phyloP scores from a whole-genome alignment of 1,140 invertebrate genomes.

The Cepaea nemoralis region DNA sequence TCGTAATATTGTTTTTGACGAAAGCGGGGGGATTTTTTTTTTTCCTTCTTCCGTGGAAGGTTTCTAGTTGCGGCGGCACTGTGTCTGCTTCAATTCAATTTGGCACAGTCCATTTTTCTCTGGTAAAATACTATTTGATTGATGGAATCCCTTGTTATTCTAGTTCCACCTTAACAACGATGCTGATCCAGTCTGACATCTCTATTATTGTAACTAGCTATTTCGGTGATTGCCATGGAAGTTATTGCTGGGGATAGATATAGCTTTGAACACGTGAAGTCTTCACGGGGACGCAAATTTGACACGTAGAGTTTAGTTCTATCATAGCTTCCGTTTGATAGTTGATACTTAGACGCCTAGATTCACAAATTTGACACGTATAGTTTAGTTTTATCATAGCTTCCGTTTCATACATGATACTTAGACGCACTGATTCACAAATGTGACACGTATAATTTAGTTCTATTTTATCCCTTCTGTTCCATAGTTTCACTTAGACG shows the following conservation, averaged over 20 bases:
- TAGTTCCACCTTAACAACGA: neutral
- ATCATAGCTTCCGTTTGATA: neutral
- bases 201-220: neutral
- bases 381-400: too few species aligned
- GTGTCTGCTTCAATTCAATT: neutral
- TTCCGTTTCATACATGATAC: too few species aligned
- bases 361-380: too few species aligned
- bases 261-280: neutral
- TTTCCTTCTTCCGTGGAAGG: neutral
- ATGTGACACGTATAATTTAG: too few species aligned
- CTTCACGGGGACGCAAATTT: neutral
- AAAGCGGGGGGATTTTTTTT: neutral
- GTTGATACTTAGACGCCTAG: too few species aligned
- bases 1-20: conserved; percentile 8
- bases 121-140: conserved; percentile 6
- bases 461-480: too few species aligned
- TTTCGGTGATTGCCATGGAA: neutral
- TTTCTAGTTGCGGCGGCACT: neutral
- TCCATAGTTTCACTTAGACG: too few species aligned
- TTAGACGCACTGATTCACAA: too few species aligned
- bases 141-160: neutral
- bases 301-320: neutral
- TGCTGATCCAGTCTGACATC: neutral
- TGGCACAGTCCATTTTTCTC: neutral
- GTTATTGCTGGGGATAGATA: neutral